These are phyloP conservation scores for Phoenicopterus ruber DNA, from an alignment of 2,113 vertebrate species.

Conservation along the genomic window DNA sequence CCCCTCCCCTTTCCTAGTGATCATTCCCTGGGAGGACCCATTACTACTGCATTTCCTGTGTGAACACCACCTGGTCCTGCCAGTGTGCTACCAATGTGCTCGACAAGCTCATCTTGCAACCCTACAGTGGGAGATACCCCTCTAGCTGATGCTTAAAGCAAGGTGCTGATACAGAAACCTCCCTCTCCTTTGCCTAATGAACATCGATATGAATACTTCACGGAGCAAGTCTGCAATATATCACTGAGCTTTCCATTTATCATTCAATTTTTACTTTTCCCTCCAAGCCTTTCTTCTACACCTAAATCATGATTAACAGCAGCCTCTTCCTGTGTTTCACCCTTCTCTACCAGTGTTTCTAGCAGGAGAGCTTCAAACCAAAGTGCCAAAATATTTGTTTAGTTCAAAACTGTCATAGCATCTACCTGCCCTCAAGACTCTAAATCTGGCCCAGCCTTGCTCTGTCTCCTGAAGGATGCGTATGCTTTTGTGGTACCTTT, in stretches of 20 bases:
- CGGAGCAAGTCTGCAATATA: neutral
- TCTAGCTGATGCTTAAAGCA: neutral
- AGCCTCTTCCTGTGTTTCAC: neutral
- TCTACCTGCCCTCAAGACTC: neutral
- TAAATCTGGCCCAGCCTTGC: neutral
- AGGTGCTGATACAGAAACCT: neutral
- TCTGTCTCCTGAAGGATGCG: neutral
- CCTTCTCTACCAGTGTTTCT: neutral
- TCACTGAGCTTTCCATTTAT: neutral
- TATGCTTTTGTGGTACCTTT: neutral
- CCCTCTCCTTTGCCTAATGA: neutral
- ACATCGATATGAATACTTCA: rapidly evolving
- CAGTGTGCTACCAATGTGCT: rapidly evolving
- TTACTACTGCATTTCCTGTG: neutral
- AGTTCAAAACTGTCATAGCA: neutral
- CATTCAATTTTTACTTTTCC: neutral
- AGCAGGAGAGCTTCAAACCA: neutral
- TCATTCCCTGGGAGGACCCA: neutral
- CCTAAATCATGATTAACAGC: neutral
- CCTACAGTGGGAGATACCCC: neutral
- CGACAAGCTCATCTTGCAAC: neutral
- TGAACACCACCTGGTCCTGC: neutral
- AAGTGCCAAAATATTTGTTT: neutral
- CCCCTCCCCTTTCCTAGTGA: neutral
- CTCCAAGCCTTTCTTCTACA: neutral